Percentiles rank a stretch among this genome's conserved stretches.
Conservation (phyloP, 2,797 vertebrate species). For the Pterois miles region DNA sequence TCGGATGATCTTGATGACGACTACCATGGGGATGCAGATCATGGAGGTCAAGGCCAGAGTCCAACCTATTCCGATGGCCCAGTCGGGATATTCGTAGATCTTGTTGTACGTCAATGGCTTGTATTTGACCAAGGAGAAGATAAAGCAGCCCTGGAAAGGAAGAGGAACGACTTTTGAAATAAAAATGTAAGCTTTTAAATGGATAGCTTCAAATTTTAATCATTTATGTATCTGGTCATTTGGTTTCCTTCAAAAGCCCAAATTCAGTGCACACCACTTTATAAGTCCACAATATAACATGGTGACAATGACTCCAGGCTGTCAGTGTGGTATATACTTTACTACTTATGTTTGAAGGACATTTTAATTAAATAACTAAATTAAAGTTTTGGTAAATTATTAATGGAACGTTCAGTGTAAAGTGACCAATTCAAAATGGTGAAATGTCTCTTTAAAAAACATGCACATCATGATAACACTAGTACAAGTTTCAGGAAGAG, state of each 20-base stretch:
- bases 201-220: neutral
- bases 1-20: constrained; percentile 92
- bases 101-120: constrained; percentile 98
- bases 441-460: neutral
- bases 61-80: constrained; percentile 96
- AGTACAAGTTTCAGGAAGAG: constrained; percentile 1
- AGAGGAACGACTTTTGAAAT: neutral
- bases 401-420: neutral
- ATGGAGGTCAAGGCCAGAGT: constrained; percentile 94
- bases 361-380: too few species aligned
- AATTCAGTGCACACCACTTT: neutral
- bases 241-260: neutral
- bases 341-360: neutral
- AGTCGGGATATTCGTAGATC: constrained; percentile 93
- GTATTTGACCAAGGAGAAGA: constrained; percentile 98
- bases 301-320: neutral
- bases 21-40: constrained; percentile 96
- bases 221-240: neutral
- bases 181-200: neutral
- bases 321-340: neutral
- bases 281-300: neutral
- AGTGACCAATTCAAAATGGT: neutral
- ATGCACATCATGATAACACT: neutral
- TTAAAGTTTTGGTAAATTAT: neutral
- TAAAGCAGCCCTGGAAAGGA: constrained; percentile 90